phyloP scores from a whole-genome alignment of 2,888 invertebrate species.

The Spilosoma lubricipeda region DNA sequence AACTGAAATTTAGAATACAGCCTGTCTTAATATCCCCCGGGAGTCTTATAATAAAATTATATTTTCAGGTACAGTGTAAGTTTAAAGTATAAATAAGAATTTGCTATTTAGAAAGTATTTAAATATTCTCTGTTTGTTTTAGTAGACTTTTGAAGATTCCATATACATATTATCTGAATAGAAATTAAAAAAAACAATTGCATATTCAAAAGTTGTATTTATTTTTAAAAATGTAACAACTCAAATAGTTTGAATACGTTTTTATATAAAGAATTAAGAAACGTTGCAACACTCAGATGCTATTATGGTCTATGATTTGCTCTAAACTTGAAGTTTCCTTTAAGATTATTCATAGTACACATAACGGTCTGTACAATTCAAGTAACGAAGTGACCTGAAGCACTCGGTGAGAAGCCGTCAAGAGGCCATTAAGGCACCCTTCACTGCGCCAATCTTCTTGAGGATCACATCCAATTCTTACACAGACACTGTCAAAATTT shows the following conservation, averaged over 20 bases:
- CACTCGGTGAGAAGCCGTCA: slow-evolving; percentile 73
- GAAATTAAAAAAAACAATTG: background rate
- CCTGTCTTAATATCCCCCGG: slow-evolving; percentile 24
- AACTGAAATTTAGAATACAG: slow-evolving; percentile 28
- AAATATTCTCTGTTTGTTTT: background rate
- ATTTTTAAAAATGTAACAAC: background rate
- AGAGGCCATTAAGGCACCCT: slow-evolving; percentile 84
- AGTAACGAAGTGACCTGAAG: slow-evolving; percentile 85
- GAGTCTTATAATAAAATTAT: slow-evolving; percentile 18
- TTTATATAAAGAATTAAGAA: background rate
- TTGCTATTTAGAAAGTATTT: background rate
- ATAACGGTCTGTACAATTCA: slow-evolving; percentile 77
- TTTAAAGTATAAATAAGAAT: slow-evolving; percentile 9
- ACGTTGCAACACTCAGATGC: slow-evolving; percentile 25
- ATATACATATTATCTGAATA: background rate
- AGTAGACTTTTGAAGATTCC: background rate
- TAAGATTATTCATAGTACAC: slow-evolving; percentile 76
- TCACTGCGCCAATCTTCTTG: slow-evolving; percentile 80
- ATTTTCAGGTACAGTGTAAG: slow-evolving; percentile 20
- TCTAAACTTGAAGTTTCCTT: slow-evolving; percentile 59
- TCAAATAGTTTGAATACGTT: background rate
- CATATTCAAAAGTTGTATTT: background rate
- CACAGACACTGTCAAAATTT: slow-evolving; percentile 64
- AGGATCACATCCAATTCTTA: slow-evolving; percentile 78
- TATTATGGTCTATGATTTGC: slow-evolving; percentile 55